phyloP scores from a whole-genome alignment of 2,888 invertebrate genomes.

The Hofmannophila pseudospretella region DNA sequence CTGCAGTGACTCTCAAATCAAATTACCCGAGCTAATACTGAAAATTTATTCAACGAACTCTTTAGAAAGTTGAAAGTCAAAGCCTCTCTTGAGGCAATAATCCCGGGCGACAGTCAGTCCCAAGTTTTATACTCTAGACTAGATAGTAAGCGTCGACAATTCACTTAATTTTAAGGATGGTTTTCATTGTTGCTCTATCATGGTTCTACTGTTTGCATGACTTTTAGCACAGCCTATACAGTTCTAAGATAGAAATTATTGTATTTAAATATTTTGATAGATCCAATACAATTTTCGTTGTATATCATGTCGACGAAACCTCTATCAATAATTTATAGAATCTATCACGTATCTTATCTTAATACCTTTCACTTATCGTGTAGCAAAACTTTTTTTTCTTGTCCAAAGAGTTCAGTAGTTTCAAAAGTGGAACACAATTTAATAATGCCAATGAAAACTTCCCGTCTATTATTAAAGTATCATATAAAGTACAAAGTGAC shows the following conservation, averaged over 20 bases:
- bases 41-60: slow-evolving; percentile 60
- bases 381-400: too few species aligned
- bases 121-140: slow-evolving; percentile 32
- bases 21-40: slow-evolving; percentile 52
- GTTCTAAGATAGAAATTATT: too few species aligned
- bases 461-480: background rate
- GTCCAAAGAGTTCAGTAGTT: background rate
- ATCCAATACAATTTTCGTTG: too few species aligned
- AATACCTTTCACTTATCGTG: too few species aligned
- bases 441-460: slow-evolving; percentile 7
- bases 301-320: too few species aligned
- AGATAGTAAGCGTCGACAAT: slow-evolving; percentile 16
- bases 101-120: slow-evolving; percentile 40
- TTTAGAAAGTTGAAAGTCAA: slow-evolving; percentile 57
- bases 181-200: too few species aligned
- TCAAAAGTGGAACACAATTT: slow-evolving; percentile 4
- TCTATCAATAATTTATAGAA: too few species aligned
- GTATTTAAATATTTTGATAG: too few species aligned
- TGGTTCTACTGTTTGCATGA: background rate
- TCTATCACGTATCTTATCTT: too few species aligned
- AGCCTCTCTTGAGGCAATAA: slow-evolving; percentile 50
- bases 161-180: slow-evolving; percentile 13
- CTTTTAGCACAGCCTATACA: too few species aligned
- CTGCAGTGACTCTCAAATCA: slow-evolving; percentile 42
- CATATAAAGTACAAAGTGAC: slow-evolving; percentile 6